Evolutionary conservation across 2,113 vertebrate species (phyloP).

Genomic region (Indicator indicator): DNA sequence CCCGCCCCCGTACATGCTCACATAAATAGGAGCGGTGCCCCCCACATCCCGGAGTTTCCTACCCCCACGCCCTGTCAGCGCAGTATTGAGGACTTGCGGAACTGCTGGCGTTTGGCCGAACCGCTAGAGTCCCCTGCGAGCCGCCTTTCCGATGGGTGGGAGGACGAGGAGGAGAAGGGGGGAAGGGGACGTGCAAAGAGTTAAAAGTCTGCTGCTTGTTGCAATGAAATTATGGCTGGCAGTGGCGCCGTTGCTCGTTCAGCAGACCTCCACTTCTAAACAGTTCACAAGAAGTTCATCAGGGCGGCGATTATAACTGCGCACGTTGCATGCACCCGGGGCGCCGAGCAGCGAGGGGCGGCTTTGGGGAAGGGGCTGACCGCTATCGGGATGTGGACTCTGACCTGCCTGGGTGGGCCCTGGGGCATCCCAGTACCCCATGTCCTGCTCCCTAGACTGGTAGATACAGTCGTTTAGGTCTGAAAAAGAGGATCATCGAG

Average conservation of each 20-base stretch:
- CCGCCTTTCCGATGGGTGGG: background rate
- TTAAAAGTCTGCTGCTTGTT: conserved; percentile 80
- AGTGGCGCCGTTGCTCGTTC: conserved; percentile 83
- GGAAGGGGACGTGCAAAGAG: conserved; percentile 60
- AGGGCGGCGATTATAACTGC: conserved; percentile 64
- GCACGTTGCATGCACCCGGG: background rate
- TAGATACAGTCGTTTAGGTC: background rate
- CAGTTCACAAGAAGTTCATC: conserved; percentile 89
- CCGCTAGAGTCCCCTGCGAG: background rate
- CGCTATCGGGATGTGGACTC: background rate
- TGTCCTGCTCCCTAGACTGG: fast-evolving
- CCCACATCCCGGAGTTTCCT: too few relatives aligned
- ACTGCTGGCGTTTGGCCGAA: background rate
- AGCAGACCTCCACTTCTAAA: conserved; percentile 81
- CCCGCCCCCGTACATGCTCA: background rate
- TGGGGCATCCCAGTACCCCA: fast-evolving
- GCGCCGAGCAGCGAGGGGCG: fast-evolving
- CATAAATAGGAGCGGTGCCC: background rate
- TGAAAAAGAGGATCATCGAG: background rate
- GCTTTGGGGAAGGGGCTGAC: background rate
- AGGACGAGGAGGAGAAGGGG: background rate
- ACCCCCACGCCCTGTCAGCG: too few relatives aligned
- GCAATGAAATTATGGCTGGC: conserved; percentile 86
- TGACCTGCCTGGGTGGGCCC: background rate
- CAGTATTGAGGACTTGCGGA: background rate